A percentile compares a stretch with the other conserved stretches of the same genome.
These are phyloP conservation scores for Drosophila vallismaia DNA, from an alignment of 2,888 invertebrate species.

Conservation along the genomic window DNA sequence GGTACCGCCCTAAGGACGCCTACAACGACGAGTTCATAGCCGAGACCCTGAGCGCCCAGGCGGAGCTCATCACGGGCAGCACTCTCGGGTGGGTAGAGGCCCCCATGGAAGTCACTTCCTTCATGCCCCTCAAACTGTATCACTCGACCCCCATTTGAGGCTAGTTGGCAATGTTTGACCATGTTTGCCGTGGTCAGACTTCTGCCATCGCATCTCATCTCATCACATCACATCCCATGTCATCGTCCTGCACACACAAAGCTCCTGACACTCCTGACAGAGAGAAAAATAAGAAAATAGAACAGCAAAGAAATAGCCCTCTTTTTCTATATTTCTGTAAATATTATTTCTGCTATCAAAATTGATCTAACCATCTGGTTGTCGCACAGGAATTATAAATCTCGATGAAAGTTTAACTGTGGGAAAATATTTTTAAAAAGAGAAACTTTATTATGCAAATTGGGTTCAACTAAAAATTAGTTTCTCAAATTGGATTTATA, in stretches of 20 bases:
- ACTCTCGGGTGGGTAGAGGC: slow-evolving; percentile 90
- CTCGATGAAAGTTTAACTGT: background rate
- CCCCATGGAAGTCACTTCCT: background rate
- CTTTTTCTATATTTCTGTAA: background rate
- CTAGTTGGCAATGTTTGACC: slow-evolving; percentile 44
- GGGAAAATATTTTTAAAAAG: background rate
- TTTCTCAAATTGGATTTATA: background rate
- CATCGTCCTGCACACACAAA: slow-evolving; percentile 19
- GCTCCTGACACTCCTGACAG: slow-evolving; percentile 17
- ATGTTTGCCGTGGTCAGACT: slow-evolving; percentile 36
- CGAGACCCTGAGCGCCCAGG: slow-evolving; percentile 92
- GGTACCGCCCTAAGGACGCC: slow-evolving; percentile 93
- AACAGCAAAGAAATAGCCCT: background rate
- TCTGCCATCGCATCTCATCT: slow-evolving; percentile 19
- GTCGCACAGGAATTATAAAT: background rate
- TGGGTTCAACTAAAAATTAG: background rate
- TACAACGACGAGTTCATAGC: slow-evolving; percentile 95
- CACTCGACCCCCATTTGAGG: slow-evolving; percentile 18
- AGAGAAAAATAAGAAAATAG: background rate
- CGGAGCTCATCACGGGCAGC: slow-evolving; percentile 93
- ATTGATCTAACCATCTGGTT: background rate
- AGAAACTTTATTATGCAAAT: background rate
- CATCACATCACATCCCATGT: slow-evolving; percentile 19
- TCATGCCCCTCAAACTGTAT: background rate
- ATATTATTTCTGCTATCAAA: slow-evolving; percentile 3